phyloP scores from a whole-genome alignment of 2,113 vertebrate genomes.

The Lynx canadensis region DNA sequence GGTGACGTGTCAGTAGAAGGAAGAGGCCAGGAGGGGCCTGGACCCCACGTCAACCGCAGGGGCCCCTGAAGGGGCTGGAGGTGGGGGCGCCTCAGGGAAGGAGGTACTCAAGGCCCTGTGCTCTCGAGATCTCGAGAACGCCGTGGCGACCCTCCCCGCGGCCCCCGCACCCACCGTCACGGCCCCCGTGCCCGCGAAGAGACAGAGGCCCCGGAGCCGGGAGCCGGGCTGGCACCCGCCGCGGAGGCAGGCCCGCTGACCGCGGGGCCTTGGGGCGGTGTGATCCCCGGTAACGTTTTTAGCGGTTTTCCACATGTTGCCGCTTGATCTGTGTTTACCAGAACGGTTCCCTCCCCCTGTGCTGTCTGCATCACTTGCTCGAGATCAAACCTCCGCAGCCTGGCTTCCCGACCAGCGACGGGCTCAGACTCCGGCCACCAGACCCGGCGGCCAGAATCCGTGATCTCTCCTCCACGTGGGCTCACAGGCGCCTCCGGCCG shows the following conservation, averaged over 20 bases:
- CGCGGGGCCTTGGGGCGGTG: not conserved
- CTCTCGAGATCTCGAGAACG: no score
- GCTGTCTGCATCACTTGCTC: not conserved
- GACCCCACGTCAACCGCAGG: no score
- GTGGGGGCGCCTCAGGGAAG: no score
- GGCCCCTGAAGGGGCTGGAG: no score
- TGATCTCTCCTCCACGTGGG: not conserved
- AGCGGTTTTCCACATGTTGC: slow-evolving; percentile 12
- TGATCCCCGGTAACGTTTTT: not conserved
- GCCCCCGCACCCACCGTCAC: no score
- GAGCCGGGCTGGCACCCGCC: not conserved
- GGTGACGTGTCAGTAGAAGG: no score
- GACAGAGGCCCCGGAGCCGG: not conserved
- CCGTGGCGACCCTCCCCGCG: no score
- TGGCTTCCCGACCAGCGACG: no score
- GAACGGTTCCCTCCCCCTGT: not conserved
- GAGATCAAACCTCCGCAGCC: no score
- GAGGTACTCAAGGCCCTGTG: no score
- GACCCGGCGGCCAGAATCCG: slow-evolving; percentile 17
- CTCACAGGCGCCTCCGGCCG: no score
- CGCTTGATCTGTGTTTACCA: not conserved
- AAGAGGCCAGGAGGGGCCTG: not conserved
- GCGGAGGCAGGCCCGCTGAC: not conserved
- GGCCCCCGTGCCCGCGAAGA: no score
- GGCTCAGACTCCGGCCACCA: not conserved